Evolutionary conservation across 1,140 invertebrate genomes (phyloP).

Genomic region (Bombus confusus): DNA sequence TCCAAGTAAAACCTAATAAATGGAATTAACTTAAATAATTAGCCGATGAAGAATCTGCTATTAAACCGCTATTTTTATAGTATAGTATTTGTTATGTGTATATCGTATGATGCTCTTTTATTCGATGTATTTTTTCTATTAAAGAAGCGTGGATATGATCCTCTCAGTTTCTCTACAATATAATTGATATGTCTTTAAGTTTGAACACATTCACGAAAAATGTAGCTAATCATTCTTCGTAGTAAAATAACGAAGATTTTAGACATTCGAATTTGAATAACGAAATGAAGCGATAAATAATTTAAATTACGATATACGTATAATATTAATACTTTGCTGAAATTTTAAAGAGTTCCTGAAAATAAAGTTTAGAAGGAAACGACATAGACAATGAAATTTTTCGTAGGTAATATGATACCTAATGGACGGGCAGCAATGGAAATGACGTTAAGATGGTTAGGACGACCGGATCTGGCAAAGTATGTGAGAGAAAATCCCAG

Average conservation of each 20-base stretch:
- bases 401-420: not conserved
- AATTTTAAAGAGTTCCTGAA: not conserved
- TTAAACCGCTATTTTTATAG: not conserved
- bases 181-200: not conserved
- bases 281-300: too few species aligned
- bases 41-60: too few species aligned
- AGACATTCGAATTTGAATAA: too few species aligned
- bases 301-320: too few species aligned
- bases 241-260: not conserved
- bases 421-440: constrained; percentile 12
- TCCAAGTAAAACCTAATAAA: constrained; percentile 17
- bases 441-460: constrained; percentile 27
- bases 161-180: not conserved
- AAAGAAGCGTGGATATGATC: too few species aligned
- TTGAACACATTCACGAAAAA: not conserved
- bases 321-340: not conserved
- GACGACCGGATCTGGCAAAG: constrained; percentile 33
- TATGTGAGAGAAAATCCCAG: constrained; percentile 35
- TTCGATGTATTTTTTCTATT: not conserved
- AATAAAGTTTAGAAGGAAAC: not conserved
- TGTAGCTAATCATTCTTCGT: not conserved
- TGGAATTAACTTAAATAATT: not conserved
- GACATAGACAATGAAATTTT: not conserved
- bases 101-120: not conserved
- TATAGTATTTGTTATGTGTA: not conserved